A percentile compares a stretch with the other conserved stretches of the same genome.
Evolutionary conservation across 1,140 invertebrate species (phyloP).

Genomic region (Drosophila mojavensis): DNA sequence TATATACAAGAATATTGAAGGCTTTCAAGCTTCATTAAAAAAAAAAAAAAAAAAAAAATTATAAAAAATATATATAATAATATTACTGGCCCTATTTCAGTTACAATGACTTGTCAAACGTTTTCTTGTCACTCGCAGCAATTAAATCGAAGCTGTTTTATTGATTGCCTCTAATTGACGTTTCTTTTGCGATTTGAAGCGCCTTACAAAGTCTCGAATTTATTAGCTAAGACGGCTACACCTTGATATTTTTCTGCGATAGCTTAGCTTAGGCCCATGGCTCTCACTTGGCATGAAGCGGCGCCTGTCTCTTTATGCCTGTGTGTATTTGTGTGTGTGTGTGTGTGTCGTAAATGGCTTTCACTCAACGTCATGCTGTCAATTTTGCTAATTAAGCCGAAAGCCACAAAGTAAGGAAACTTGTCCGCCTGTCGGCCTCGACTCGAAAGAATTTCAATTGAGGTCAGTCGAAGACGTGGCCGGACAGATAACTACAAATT

Average conservation of each 20-base stretch:
- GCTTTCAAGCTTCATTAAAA: too few relatives aligned
- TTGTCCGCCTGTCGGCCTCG: slow-evolving; percentile 15
- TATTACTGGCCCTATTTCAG: too few relatives aligned
- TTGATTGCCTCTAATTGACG: slow-evolving; percentile 11
- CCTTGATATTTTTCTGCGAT: slow-evolving; percentile 18
- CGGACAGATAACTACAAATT: slow-evolving; percentile 53
- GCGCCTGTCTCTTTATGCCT: too few relatives aligned
- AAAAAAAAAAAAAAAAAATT: too few relatives aligned
- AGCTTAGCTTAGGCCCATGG: slow-evolving; percentile 4
- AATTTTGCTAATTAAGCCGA: slow-evolving; percentile 60
- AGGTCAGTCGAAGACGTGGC: slow-evolving; percentile 39
- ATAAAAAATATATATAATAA: too few relatives aligned
- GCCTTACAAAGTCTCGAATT: neutral
- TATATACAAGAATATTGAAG: too few relatives aligned
- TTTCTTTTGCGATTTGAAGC: neutral
- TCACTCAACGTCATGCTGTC: slow-evolving; percentile 56
- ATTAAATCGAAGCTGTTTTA: slow-evolving; percentile 5
- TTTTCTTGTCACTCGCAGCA: neutral
- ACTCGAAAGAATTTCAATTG: slow-evolving; percentile 29
- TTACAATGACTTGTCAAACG: neutral
- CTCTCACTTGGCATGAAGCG: slow-evolving; percentile 3
- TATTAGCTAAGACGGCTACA: neutral
- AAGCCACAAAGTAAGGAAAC: slow-evolving; percentile 50
- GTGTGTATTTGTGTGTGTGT: slow-evolving; percentile 10
- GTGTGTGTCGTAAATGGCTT: slow-evolving; percentile 31